phyloP scores from a whole-genome alignment of 1,140 invertebrate species.

The Papilio helenus region DNA sequence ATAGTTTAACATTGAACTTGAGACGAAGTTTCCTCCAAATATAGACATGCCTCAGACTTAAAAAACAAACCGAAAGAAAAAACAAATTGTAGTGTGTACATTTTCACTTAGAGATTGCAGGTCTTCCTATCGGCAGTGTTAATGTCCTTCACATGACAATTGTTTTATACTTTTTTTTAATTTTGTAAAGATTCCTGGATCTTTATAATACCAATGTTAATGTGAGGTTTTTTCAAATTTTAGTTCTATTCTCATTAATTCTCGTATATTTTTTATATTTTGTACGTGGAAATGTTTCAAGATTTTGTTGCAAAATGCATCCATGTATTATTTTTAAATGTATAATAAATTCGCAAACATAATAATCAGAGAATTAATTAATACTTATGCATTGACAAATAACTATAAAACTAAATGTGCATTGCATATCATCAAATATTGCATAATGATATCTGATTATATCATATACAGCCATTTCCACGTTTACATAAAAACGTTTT shows the following conservation, averaged over 20 bases:
- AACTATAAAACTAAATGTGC: constrained; percentile 1
- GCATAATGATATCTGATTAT: neutral
- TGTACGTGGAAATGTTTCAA: neutral
- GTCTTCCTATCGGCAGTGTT: no score
- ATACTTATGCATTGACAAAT: neutral
- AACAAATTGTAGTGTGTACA: no score
- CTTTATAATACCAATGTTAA: no score
- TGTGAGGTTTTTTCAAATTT: no score
- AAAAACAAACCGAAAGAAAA: no score
- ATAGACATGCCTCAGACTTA: no score
- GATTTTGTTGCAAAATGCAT: neutral
- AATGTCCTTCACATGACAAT: no score
- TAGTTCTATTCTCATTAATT: no score
- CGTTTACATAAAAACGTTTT: neutral
- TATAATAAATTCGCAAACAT: neutral
- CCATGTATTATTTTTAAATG: neutral
- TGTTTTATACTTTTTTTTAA: no score
- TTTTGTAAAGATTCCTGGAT: no score
- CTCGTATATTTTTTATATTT: neutral
- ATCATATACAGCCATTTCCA: neutral
- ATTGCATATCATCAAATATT: neutral
- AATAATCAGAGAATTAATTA: neutral
- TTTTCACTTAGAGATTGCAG: no score
- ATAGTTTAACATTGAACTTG: neutral
- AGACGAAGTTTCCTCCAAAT: neutral